Evolutionary conservation across 35 echinoderm and acorn worm species (phyloP).

Genomic region (Hemicentrotus pulcherrimus): DNA sequence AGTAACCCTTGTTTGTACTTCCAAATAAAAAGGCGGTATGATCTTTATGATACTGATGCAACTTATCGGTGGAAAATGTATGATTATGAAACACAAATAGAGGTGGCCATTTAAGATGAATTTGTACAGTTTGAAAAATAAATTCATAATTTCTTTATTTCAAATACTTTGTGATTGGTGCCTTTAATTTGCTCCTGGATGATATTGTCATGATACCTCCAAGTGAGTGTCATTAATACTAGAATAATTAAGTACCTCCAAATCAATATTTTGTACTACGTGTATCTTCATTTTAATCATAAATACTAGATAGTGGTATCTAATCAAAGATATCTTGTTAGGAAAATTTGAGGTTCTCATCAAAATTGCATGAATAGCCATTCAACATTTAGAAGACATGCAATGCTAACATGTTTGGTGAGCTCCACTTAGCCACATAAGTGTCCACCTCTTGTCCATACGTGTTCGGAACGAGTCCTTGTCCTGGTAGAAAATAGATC

Average conservation of each 20-base stretch:
- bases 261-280: background rate
- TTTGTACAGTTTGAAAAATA: conserved; percentile 12
- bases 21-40: background rate
- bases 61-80: background rate
- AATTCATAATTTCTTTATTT: conserved; percentile 7
- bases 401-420: no score
- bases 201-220: no score
- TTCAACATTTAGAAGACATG: no score
- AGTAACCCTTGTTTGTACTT: background rate
- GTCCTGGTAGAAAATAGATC: background rate
- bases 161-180: background rate
- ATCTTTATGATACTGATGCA: no score
- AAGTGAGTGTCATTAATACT: no score
- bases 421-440: no score
- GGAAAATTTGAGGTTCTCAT: background rate
- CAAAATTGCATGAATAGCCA: background rate
- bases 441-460: background rate
- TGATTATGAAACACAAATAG: background rate
- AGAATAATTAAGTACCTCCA: background rate
- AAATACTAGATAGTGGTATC: background rate
- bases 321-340: background rate
- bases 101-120: background rate
- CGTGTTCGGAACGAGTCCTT: background rate
- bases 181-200: background rate
- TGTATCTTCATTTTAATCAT: no score